A percentile compares a stretch with the other conserved stretches of the same genome.
Evolutionary conservation across 2,888 invertebrate species (phyloP).

Genomic region (Morpho deidamia): DNA sequence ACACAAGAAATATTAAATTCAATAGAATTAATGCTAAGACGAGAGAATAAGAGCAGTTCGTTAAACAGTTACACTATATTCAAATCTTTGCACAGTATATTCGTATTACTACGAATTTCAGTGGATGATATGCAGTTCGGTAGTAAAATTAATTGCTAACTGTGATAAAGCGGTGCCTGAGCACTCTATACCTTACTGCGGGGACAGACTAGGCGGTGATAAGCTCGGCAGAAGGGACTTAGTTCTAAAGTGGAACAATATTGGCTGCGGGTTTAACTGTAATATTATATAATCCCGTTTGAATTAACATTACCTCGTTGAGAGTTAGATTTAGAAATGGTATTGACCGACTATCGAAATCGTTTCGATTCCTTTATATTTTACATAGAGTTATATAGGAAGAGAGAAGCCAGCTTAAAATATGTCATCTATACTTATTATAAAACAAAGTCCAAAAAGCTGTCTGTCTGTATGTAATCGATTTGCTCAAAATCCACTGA

Average conservation of each 20-base stretch:
- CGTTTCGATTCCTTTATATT: too few relatives aligned
- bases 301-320: too few relatives aligned
- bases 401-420: too few relatives aligned
- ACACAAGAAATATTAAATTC: too few relatives aligned
- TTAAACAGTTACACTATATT: not conserved
- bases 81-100: conserved; percentile 5
- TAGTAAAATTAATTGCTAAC: conserved; percentile 3
- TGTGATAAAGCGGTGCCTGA: conserved; percentile 4
- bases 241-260: not conserved
- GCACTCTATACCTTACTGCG: not conserved
- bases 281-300: not conserved
- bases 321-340: too few relatives aligned
- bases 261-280: not conserved
- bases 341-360: too few relatives aligned
- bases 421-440: too few relatives aligned
- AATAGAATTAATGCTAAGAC: not conserved
- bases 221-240: not conserved
- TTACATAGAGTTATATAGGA: too few relatives aligned
- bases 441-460: too few relatives aligned
- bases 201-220: not conserved
- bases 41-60: not conserved
- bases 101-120: conserved; percentile 1
- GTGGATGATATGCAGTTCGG: conserved; percentile 1
- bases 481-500: too few relatives aligned
- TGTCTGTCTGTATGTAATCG: too few relatives aligned